A percentile compares a stretch with the other conserved stretches of the same genome.
phyloP scores from a whole-genome alignment of 2,888 invertebrate genomes.

The Patella ulyssiponensis region DNA sequence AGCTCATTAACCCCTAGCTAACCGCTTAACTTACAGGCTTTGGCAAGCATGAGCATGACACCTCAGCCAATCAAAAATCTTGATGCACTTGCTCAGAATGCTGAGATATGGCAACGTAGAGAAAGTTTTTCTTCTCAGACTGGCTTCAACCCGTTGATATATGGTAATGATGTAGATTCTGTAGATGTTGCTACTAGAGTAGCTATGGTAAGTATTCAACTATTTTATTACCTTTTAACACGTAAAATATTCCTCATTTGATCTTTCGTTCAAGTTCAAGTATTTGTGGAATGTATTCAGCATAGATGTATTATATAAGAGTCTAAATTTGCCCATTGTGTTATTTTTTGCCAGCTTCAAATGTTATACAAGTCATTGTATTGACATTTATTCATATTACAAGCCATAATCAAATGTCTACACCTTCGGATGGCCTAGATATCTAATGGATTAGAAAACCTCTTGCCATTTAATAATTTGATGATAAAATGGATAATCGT shows the following conservation, averaged over 20 bases:
- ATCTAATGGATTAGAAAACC: too few relatives aligned
- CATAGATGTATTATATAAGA: too few relatives aligned
- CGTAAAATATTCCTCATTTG: neutral
- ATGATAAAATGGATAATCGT: too few relatives aligned
- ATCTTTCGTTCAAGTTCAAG: too few relatives aligned
- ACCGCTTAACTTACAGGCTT: slow-evolving; percentile 76
- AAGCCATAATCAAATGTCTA: too few relatives aligned
- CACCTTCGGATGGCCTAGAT: too few relatives aligned
- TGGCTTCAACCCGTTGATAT: slow-evolving; percentile 86
- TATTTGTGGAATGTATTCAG: too few relatives aligned
- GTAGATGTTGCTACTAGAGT: slow-evolving; percentile 98
- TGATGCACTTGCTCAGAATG: slow-evolving; percentile 70
- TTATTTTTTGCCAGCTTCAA: too few relatives aligned
- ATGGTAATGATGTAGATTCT: slow-evolving; percentile 86
- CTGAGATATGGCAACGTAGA: slow-evolving; percentile 66
- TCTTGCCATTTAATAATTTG: too few relatives aligned
- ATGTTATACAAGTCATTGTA: too few relatives aligned
- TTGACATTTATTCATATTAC: too few relatives aligned
- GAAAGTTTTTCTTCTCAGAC: slow-evolving; percentile 67
- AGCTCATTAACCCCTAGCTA: slow-evolving; percentile 12
- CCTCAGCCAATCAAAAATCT: slow-evolving; percentile 75
- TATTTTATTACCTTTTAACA: neutral
- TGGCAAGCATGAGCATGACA: slow-evolving; percentile 83
- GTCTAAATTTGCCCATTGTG: too few relatives aligned
- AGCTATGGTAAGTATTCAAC: slow-evolving; percentile 83